phyloP scores from a whole-genome alignment of 2,797 vertebrate species.

The Diplodus sargus region DNA sequence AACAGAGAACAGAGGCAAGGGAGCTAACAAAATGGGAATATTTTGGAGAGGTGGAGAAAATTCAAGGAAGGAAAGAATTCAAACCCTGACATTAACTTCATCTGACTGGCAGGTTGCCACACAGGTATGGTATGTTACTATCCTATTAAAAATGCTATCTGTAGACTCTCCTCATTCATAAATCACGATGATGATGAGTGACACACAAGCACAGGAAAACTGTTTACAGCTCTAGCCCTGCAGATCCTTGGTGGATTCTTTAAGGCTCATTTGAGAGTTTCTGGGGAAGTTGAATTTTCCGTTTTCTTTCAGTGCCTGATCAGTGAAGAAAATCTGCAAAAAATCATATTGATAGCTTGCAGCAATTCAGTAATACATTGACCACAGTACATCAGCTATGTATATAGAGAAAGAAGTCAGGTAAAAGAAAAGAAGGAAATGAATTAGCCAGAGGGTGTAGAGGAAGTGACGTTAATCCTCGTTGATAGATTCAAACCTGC shows the following conservation, averaged over 20 bases:
- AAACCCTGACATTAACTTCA: conserved; percentile 40
- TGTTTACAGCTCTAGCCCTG: conserved; percentile 25
- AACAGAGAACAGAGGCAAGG: conserved; percentile 1
- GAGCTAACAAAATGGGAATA: conserved; percentile 17
- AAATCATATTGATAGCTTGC: conserved; percentile 1
- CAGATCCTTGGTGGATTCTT: conserved; percentile 15
- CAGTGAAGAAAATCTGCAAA: neutral
- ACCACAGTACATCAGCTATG: neutral
- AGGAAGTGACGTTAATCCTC: conserved; percentile 27
- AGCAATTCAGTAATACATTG: conserved; percentile 10
- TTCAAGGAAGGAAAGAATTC: conserved; percentile 13
- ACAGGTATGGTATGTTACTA: conserved; percentile 24
- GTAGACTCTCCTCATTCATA: conserved; percentile 56
- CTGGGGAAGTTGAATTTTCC: neutral
- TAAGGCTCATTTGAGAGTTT: conserved; percentile 10
- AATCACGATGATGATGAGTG: conserved; percentile 53
- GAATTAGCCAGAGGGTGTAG: conserved; percentile 13
- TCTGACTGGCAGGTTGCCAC: conserved; percentile 13
- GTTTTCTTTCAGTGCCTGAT: neutral
- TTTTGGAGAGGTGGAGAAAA: conserved; percentile 33
- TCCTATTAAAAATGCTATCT: conserved; percentile 57
- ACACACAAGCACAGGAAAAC: conserved; percentile 53
- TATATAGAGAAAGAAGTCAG: neutral
- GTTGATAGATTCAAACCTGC: conserved; percentile 38
- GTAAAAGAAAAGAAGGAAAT: conserved; percentile 1